Percentiles rank a stretch among this genome's conserved stretches.
Evolutionary conservation across 2,888 invertebrate species (phyloP).

Genomic region (Fissipunctia ypsillon): DNA sequence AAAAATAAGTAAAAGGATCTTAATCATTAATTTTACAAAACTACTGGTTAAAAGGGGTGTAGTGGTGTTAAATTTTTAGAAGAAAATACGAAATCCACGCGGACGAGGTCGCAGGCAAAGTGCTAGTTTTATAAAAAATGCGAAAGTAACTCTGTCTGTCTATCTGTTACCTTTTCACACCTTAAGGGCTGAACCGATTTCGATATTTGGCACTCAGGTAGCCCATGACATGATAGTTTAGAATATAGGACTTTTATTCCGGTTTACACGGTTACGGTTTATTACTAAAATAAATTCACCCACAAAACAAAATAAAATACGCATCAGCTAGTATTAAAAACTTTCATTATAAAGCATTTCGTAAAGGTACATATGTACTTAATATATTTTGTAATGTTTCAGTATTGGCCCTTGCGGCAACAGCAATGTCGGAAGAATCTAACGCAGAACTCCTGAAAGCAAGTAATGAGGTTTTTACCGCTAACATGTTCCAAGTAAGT

Average conservation of each 20-base stretch:
- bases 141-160: background rate
- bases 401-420: slow-evolving; percentile 74
- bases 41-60: too few species aligned
- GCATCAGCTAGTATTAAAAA: too few species aligned
- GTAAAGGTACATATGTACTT: background rate
- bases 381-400: slow-evolving; percentile 53
- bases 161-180: background rate
- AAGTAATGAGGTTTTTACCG: slow-evolving; percentile 77
- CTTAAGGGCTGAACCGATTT: background rate
- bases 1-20: too few species aligned
- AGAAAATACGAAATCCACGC: too few species aligned
- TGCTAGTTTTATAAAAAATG: too few species aligned
- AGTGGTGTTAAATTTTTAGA: too few species aligned
- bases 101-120: too few species aligned
- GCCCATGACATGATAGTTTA: background rate
- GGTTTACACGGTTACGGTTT: too few species aligned
- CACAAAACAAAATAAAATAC: background rate
- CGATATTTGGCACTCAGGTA: background rate
- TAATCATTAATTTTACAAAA: too few species aligned
- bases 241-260: background rate
- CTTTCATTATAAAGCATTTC: background rate
- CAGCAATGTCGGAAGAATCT: slow-evolving; percentile 69
- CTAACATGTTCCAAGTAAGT: slow-evolving; percentile 82
- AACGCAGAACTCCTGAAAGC: slow-evolving; percentile 64
- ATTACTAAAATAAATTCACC: background rate